Percentiles rank a stretch among this genome's conserved stretches.
Evolutionary conservation across 2,888 invertebrate genomes (phyloP).

Genomic region (Eurytoma adleriae): DNA sequence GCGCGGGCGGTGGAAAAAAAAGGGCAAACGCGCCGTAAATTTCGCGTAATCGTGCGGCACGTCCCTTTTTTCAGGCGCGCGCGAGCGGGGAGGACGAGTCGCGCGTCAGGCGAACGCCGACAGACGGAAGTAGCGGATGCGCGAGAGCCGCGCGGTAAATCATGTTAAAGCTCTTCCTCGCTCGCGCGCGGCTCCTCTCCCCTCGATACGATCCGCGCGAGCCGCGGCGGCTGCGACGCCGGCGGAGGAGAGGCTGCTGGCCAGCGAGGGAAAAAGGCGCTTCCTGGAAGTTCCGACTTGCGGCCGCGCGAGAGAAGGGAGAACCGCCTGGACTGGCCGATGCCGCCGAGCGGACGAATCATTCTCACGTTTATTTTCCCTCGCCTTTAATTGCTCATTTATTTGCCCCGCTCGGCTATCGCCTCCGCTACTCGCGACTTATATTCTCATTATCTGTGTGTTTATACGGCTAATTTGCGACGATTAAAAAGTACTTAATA

Average conservation of each 20-base stretch:
- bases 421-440: slow-evolving; percentile 15
- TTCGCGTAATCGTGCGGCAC: slow-evolving; percentile 45
- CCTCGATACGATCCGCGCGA: slow-evolving; percentile 26
- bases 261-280: slow-evolving; percentile 14
- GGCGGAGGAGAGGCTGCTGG: background rate
- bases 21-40: slow-evolving; percentile 47
- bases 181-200: background rate
- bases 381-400: slow-evolving; percentile 52
- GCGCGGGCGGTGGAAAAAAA: slow-evolving; percentile 2
- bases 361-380: slow-evolving; percentile 51
- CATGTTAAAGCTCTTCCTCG: slow-evolving; percentile 55
- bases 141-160: slow-evolving; percentile 58
- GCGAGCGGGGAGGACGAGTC: slow-evolving; percentile 45
- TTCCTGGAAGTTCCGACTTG: slow-evolving; percentile 35
- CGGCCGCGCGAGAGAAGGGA: background rate
- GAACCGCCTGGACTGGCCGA: slow-evolving; percentile 3
- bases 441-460: slow-evolving; percentile 34
- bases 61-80: slow-evolving; percentile 11
- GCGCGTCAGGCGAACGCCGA: slow-evolving; percentile 33
- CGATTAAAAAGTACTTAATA: slow-evolving; percentile 48
- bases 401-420: slow-evolving; percentile 17
- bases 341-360: slow-evolving; percentile 33
- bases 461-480: slow-evolving; percentile 14
- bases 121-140: slow-evolving; percentile 55
- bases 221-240: slow-evolving; percentile 2